phyloP scores from a whole-genome alignment of 2,113 vertebrate genomes.

The Marcusenius ussheri region DNA sequence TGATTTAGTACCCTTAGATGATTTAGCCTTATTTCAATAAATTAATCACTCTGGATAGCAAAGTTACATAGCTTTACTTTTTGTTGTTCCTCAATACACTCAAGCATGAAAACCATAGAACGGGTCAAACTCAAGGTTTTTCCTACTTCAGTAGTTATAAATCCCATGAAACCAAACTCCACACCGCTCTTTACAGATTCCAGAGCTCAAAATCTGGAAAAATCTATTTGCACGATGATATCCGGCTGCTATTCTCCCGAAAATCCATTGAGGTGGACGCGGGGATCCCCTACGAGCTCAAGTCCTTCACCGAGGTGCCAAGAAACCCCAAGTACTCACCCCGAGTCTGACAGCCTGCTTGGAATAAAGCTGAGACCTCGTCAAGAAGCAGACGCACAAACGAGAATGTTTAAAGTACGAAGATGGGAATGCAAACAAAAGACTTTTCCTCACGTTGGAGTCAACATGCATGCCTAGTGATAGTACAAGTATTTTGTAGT shows the following conservation, averaged over 20 bases:
- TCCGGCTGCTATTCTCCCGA: constrained; percentile 97
- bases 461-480: constrained; percentile 70
- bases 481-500: constrained; percentile 59
- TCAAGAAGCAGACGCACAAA: constrained; percentile 20
- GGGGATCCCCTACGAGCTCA: constrained; percentile 92
- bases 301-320: constrained; percentile 96
- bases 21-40: neutral
- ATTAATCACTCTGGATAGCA: neutral
- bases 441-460: constrained; percentile 50
- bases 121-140: neutral
- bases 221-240: constrained; percentile 92
- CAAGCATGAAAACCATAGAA: neutral
- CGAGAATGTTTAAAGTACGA: constrained; percentile 43
- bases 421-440: constrained; percentile 15
- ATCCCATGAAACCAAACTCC: neutral
- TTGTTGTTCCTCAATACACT: neutral
- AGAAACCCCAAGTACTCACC: constrained; percentile 93
- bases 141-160: neutral
- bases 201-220: constrained; percentile 98
- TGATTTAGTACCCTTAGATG: neutral
- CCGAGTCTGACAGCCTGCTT: constrained; percentile 61
- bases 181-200: constrained; percentile 66
- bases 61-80: neutral
- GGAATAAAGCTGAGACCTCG: constrained; percentile 32
- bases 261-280: constrained; percentile 94